A percentile compares a stretch with the other conserved stretches of the same genome.
phyloP scores from a whole-genome alignment of 2,113 vertebrate species.

The Anser cygnoides region DNA sequence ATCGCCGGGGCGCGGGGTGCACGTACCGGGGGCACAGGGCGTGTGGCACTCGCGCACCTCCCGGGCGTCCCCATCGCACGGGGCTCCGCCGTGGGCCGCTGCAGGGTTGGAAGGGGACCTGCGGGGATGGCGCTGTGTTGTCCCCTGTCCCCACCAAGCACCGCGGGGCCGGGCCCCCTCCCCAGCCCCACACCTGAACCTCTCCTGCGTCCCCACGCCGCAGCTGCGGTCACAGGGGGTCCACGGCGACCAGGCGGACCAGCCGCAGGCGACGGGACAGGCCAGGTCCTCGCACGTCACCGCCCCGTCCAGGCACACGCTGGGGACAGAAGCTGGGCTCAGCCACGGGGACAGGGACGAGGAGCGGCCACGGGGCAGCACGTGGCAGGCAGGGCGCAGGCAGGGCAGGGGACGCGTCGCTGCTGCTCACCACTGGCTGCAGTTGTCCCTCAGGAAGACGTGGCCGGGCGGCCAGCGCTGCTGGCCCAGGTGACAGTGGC shows the following conservation, averaged over 20 bases:
- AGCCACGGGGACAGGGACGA: fast-evolving
- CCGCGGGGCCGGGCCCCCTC: too few species aligned
- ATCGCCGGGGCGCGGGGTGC: not conserved
- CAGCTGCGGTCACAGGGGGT: slow-evolving; percentile 83
- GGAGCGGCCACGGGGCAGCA: not conserved
- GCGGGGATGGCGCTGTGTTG: not conserved
- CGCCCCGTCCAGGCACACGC: slow-evolving; percentile 78
- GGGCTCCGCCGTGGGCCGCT: slow-evolving; percentile 52
- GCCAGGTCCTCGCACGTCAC: slow-evolving; percentile 77
- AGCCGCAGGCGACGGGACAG: slow-evolving; percentile 81
- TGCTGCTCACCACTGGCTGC: slow-evolving; percentile 80
- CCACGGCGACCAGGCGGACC: slow-evolving; percentile 91
- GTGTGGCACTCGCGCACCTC: slow-evolving; percentile 79
- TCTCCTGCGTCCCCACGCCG: slow-evolving; percentile 79
- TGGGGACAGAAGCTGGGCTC: not conserved
- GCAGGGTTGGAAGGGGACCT: slow-evolving; percentile 81
- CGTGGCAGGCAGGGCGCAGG: not conserved
- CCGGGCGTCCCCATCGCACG: slow-evolving; percentile 79
- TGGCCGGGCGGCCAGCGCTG: slow-evolving; percentile 73
- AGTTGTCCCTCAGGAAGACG: slow-evolving; percentile 71
- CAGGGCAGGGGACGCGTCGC: not conserved
- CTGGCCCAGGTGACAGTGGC: slow-evolving; percentile 77
- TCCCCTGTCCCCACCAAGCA: not conserved
- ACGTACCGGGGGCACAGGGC: slow-evolving; percentile 76
- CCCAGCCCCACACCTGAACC: slow-evolving; percentile 80